These are phyloP conservation scores for Catostylus mosaicus DNA, from an alignment of 30 jellyfish, hydroid and myxozoan genomes.

Conservation along the genomic window DNA sequence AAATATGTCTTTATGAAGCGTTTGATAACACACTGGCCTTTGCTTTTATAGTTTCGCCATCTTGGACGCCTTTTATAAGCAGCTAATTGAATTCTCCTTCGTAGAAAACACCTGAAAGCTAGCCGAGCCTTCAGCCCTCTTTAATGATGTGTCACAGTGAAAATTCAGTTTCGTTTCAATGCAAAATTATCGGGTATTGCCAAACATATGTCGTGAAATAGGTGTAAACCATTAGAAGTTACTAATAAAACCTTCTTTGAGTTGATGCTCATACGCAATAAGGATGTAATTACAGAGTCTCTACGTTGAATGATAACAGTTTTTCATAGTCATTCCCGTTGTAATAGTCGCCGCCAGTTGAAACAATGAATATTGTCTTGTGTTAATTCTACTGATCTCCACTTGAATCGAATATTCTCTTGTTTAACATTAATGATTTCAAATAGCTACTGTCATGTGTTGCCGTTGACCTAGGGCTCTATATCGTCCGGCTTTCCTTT, in stretches of 20 bases:
- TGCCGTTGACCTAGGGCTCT: neutral
- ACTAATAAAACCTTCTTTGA: slow-evolving; percentile 7
- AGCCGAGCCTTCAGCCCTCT: neutral
- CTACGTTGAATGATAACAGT: slow-evolving; percentile 3
- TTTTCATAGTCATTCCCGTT: neutral
- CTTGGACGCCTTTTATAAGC: neutral
- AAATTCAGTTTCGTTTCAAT: neutral
- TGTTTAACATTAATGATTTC: neutral
- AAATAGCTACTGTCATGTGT: neutral
- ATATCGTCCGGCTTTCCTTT: neutral
- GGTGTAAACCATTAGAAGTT: slow-evolving; percentile 13
- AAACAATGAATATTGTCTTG: neutral
- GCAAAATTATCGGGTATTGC: neutral
- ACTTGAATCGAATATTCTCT: neutral
- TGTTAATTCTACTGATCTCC: slow-evolving; percentile 4
- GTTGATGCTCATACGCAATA: slow-evolving; percentile 10
- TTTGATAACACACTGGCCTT: neutral
- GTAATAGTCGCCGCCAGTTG: neutral
- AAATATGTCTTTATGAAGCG: neutral
- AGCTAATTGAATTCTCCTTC: neutral
- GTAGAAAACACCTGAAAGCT: neutral
- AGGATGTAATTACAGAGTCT: slow-evolving; percentile 43
- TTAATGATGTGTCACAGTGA: neutral
- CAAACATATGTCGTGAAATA: slow-evolving; percentile 1
- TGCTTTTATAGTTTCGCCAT: neutral